These are phyloP conservation scores for Acanthiza pusilla DNA, from an alignment of 2,797 vertebrate genomes.

Conservation along the genomic window DNA sequence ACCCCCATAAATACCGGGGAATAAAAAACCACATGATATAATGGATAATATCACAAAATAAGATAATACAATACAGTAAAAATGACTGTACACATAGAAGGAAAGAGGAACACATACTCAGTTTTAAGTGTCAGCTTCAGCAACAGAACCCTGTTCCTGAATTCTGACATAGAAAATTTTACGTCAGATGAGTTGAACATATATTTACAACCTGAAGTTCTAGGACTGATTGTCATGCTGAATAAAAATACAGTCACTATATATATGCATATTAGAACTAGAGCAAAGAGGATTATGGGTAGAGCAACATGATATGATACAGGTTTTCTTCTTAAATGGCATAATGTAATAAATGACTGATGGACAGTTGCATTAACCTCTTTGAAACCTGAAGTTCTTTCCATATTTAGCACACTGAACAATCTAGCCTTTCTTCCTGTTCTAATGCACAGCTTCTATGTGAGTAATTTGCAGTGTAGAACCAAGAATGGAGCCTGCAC, in stretches of 20 bases:
- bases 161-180: background rate
- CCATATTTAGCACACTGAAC: background rate
- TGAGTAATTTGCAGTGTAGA: background rate
- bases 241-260: background rate
- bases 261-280: background rate
- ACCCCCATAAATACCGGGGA: background rate
- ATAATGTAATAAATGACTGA: background rate
- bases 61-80: background rate
- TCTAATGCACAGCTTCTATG: background rate
- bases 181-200: background rate
- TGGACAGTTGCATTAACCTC: background rate
- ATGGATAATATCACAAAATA: background rate
- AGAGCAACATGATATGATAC: background rate
- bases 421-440: background rate
- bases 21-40: background rate
- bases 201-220: background rate
- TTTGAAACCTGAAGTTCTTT: background rate
- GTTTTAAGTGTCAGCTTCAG: background rate
- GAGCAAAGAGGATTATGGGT: background rate
- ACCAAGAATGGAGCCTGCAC: background rate
- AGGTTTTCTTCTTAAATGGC: background rate
- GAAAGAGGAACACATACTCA: background rate
- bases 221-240: background rate
- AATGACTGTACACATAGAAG: background rate
- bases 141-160: background rate